Base-by-base conservation (phyloP, 2,113 vertebrate species). In the Hippopotamus amphibius region DNA sequence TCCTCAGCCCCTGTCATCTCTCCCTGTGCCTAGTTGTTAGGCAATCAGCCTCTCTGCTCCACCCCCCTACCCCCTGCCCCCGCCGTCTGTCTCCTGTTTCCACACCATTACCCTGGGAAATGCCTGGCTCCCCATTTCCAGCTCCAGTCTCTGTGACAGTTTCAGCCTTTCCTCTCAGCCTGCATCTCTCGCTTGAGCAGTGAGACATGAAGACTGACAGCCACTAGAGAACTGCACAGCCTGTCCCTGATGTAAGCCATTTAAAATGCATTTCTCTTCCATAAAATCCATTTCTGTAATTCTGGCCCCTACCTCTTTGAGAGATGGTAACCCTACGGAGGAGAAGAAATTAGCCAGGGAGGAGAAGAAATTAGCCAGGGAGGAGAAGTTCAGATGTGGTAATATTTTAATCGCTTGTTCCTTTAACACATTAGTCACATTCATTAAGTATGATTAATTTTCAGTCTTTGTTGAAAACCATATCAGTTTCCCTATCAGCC, bases 361-460 rank as follows among this genome's bases (percentile, higher is more conserved):
- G 96, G 90, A 93, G 92, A 86, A 94, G 96, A 91, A 97, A 97
- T 97, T 97, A 98, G 72, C 94, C 88, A 87, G 91, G 93, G 71
- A 96, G 96, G 88, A 92, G 97, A 90, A 95, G 96, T 95, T 97
- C 97, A 89, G 93, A 88, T 0, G 1, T 87, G 88, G 72, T 97
- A 96, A 97, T 98, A 95, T 92, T 97, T 97, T 97, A 98, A 97
- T 95, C 19, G 1, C 89, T 92, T 37, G 0, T 97, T 97, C 93
- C 89, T 96, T 90, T 68, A 97, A 55, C 65, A 72, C 89, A 65
- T 96, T 96, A 95, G 89, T 96, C 90, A 88, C 92, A 85, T 96
- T 97, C 97, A 97, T 97, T 98, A 97, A 95, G 66, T 97, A 87
- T 88, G 97, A 97, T 97, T 97, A 95, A 96, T 96, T 90, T 95